Evolutionary conservation across 2,797 vertebrate species (phyloP), one percentile per base, ranked within the genome.

Genomic region (Spatula clypeata): DNA sequence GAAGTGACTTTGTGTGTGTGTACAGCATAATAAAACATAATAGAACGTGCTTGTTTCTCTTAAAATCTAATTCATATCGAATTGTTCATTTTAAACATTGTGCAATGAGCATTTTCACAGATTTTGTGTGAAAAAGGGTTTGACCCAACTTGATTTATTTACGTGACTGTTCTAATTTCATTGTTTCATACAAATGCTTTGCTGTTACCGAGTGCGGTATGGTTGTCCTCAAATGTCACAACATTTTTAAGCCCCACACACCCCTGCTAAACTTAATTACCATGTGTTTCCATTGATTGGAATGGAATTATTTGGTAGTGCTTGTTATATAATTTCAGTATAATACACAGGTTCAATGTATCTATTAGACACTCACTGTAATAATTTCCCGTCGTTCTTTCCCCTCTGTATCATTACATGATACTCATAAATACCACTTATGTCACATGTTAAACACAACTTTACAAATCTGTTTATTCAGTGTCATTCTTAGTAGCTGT

Each of bases 111-210:
- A 15, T 64, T 85, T 84, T 79, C 60, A 61, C 29, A 24, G 47
- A 49, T 49, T 49, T 49, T 49, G 47, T 24, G 47, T 24, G 47
- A 24, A 24, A 49, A 49, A 49, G 47, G 47, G 23, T 27, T 26
- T 34, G 49, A 32, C 61, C 54, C 24, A 19, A 0, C 1, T 23
- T 9, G 1, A n/a, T 79, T 23, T 12, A 6, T 81, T 79, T n/a
- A 3, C 1, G 2, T 13, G 36, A 1, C 53, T 74, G 47, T 0
- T 3, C 60, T 60, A 29, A 31, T 55, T n/a, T 31, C 29, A 1
- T 4, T 27, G 5, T 18, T 66, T 42, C 9, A 3, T 15, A 11
- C 6, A 65, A 16, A 19, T 6, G 12, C 5, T 74, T 38, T 32
- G 20, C 67, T 47, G 27, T 29, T 16, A 1, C 27, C 1, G 57